phyloP scores from a whole-genome alignment of 2,113 vertebrate genomes.

The Neogale vison region DNA sequence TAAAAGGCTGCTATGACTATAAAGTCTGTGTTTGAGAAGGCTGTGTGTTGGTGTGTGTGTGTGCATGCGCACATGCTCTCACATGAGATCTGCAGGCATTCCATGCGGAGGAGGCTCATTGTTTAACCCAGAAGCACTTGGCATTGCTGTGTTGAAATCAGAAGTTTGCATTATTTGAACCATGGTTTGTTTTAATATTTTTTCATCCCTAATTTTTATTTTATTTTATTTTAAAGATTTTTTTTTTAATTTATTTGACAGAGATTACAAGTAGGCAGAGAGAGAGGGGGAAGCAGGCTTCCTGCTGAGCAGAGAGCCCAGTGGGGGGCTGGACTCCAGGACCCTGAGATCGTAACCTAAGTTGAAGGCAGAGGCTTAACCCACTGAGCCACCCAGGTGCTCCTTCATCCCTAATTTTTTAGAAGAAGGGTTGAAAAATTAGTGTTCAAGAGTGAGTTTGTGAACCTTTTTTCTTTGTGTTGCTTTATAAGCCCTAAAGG shows the following conservation, averaged over 20 bases:
- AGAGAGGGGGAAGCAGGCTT: too few species aligned
- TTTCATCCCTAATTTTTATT: neutral
- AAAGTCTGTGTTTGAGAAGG: neutral
- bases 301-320: too few species aligned
- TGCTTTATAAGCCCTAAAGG: neutral
- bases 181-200: neutral
- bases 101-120: neutral
- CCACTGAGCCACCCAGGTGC: too few species aligned
- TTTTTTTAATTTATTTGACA: too few species aligned
- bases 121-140: constrained; percentile 34
- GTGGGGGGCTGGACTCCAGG: too few species aligned
- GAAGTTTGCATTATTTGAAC: constrained; percentile 40
- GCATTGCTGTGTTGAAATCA: neutral
- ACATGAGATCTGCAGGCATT: neutral
- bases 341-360: too few species aligned
- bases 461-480: neutral
- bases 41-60: neutral
- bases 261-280: too few species aligned
- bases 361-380: too few species aligned
- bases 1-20: constrained; percentile 44
- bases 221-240: too few species aligned
- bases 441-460: neutral
- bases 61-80: neutral
- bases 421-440: neutral
- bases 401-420: constrained; percentile 16